phyloP scores from a whole-genome alignment of 2,888 invertebrate species.

The Parthenolecanium corni region DNA sequence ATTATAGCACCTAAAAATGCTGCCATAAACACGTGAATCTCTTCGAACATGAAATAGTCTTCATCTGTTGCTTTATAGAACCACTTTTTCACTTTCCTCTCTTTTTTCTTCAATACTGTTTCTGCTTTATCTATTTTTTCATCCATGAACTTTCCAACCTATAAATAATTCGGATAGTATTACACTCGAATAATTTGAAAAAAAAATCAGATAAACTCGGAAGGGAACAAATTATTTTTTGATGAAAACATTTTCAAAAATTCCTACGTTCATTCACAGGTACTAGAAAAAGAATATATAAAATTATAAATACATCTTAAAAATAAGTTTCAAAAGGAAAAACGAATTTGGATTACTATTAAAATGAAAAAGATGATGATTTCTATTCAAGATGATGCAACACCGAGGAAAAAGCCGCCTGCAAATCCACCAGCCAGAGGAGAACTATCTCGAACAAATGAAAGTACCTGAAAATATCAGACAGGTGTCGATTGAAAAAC shows the following conservation, averaged over 20 bases:
- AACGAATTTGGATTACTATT: too few species aligned
- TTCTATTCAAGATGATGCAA: constrained; percentile 49
- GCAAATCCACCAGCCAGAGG: constrained; percentile 63
- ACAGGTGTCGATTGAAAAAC: too few species aligned
- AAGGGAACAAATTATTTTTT: constrained; percentile 26
- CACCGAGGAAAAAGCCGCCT: constrained; percentile 78
- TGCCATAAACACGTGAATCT: constrained; percentile 65
- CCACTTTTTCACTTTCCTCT: constrained; percentile 62
- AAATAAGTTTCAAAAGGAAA: constrained; percentile 4
- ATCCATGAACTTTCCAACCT: constrained; percentile 72
- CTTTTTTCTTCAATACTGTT: constrained; percentile 55
- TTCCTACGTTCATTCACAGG: too few species aligned
- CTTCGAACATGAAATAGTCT: constrained; percentile 54
- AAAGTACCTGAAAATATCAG: constrained; percentile 18
- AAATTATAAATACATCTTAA: constrained; percentile 16
- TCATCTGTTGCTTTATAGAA: constrained; percentile 40
- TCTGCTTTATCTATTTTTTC: constrained; percentile 71
- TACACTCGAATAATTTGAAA: too few species aligned
- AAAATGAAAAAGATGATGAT: constrained; percentile 25
- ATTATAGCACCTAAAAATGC: constrained; percentile 72
- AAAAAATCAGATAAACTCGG: too few species aligned
- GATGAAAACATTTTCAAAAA: constrained; percentile 19
- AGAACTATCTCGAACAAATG: constrained; percentile 14
- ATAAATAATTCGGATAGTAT: constrained; percentile 38
- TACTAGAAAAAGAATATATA: not conserved